Evolutionary conservation across 2,113 vertebrate genomes (phyloP).

Genomic region (Corythornis madagascariensis): DNA sequence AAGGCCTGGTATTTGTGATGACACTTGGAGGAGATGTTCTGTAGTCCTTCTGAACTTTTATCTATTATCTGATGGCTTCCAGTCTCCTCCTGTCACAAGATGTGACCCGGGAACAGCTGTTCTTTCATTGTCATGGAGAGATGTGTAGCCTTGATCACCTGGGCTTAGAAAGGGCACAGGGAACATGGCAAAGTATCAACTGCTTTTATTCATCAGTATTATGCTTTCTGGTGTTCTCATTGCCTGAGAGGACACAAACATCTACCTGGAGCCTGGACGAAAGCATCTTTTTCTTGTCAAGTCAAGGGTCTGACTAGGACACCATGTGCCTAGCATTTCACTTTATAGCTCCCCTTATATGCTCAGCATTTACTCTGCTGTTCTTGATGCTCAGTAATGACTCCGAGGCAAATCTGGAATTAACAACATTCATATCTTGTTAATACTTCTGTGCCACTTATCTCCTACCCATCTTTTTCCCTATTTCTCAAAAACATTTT

Average conservation of each 20-base stretch:
- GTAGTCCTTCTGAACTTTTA: background rate
- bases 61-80: background rate
- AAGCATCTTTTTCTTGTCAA: background rate
- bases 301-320: background rate
- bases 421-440: background rate
- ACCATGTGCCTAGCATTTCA: background rate
- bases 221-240: background rate
- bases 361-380: background rate
- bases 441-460: background rate
- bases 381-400: background rate
- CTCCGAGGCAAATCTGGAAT: background rate
- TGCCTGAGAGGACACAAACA: background rate
- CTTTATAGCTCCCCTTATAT: background rate
- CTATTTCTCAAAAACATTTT: background rate
- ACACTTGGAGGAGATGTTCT: background rate
- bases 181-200: background rate
- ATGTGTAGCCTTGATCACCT: background rate
- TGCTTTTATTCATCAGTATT: background rate
- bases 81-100: background rate
- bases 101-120: accelerated
- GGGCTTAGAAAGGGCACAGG: background rate
- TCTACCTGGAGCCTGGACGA: background rate
- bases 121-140: background rate
- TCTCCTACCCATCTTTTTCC: background rate
- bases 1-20: background rate